Base-by-base conservation (phyloP, 2,113 vertebrate species). In the Perca flavescens region DNA sequence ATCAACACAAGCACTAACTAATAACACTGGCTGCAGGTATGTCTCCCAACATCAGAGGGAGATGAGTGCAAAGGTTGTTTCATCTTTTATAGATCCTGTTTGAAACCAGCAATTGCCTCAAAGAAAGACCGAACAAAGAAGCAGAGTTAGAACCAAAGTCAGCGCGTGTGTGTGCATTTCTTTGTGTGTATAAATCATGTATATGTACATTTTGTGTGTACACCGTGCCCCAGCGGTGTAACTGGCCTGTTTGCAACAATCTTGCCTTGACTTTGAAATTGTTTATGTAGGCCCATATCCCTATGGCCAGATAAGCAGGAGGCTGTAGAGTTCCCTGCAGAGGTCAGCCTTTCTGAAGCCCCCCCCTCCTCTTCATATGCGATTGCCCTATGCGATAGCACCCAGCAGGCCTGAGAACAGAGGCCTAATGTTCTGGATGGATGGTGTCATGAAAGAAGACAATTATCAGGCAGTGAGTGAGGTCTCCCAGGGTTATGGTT, bases 361-460 rank as follows among this genome's bases (percentile, higher is more conserved):
- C 49, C 10, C 82, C 82, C 84, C 89, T 89, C 81, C 34, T 61
- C 87, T 92, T 94, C 94, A 93, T 94, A 93, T 94, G 90, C 19
- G 80, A 91, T 94, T 89, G 93, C 85, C 89, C 88, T 70, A 54
- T 85, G 78, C 69, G 81, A 94, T 94, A 93, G 88, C 88, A 92
- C 90, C 94, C 93, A 93, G 92, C 93, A 95, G 90, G 95, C 93
- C 88, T 84, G 89, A 91, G 91, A 95, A 95, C 83, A 88, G 73
- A 92, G 90, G 91, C 85, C 86, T 92, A 93, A 95, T 93, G 94
- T 94, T 94, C 93, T 93, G 94, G 92, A 94, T 94, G 92, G 93
- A 95, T 93, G 91, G 87, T 93, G 92, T 93, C 93, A 94, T 95
- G 91, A 95, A 94, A 95, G 87, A 91, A 93, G 94, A 95, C 94